Conservation (phyloP, 2,113 vertebrate genomes). For the Aldabrachelys gigantea region DNA sequence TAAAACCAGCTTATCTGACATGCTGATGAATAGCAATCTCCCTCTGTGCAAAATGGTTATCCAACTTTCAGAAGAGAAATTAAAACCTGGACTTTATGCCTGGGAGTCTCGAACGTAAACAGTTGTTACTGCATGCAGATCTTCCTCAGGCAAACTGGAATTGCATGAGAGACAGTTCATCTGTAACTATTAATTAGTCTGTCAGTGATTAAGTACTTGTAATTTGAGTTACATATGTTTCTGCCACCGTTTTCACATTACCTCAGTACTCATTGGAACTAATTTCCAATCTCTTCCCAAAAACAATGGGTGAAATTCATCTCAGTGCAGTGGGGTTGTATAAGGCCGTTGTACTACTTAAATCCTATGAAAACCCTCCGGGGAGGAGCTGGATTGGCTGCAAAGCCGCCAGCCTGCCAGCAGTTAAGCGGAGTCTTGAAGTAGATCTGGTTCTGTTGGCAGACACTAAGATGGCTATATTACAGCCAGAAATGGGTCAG, state of each 20-base stretch:
- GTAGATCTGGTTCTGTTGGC: background rate
- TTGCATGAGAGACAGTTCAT: background rate
- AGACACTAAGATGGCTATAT: background rate
- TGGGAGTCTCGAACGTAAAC: background rate
- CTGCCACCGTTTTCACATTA: background rate
- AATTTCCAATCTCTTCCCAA: background rate
- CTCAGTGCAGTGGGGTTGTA: background rate
- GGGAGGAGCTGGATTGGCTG: background rate
- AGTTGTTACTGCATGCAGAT: background rate
- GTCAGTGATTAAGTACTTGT: background rate
- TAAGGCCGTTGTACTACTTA: background rate
- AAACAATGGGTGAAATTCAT: background rate
- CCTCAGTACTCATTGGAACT: background rate
- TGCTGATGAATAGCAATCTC: background rate
- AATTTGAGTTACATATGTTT: background rate
- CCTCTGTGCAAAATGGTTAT: background rate
- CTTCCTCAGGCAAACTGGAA: background rate
- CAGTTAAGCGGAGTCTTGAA: background rate
- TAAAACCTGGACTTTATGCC: background rate
- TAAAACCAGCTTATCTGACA: slow-evolving; percentile 27
- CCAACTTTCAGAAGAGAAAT: slow-evolving; percentile 17
- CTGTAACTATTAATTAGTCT: background rate
- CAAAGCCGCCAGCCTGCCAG: background rate
- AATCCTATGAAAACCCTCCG: background rate
- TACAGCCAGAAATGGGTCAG: background rate